These are phyloP conservation scores for Hypomecis atomaria DNA, from an alignment of 2,888 invertebrate genomes.

Conservation along the genomic window DNA sequence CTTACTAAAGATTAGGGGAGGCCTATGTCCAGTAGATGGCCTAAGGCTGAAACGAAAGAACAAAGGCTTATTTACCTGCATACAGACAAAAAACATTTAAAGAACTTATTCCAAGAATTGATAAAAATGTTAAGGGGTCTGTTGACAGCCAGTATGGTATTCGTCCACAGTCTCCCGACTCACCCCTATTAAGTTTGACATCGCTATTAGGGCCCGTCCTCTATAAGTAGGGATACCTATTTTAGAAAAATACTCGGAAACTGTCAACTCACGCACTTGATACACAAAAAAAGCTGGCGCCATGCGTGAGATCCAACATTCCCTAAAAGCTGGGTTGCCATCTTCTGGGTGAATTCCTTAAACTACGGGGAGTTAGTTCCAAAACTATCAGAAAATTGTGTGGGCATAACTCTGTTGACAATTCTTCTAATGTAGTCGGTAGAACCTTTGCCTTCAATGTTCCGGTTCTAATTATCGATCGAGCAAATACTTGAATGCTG, in stretches of 20 bases:
- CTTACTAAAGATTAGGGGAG: no score
- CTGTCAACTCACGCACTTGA: constrained; percentile 50
- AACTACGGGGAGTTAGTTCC: no score
- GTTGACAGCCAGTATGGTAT: constrained; percentile 6
- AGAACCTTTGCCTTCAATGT: no score
- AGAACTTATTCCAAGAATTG: not conserved
- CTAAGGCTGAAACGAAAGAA: no score
- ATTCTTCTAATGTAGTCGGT: no score
- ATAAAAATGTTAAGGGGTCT: not conserved
- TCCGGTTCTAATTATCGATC: no score
- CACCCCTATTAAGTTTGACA: constrained; percentile 29
- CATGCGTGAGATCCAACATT: constrained; percentile 58
- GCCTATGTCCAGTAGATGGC: no score
- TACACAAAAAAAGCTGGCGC: constrained; percentile 67
- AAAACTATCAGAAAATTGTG: no score
- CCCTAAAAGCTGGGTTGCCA: not conserved
- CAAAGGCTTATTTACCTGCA: no score
- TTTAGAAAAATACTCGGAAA: constrained; percentile 39
- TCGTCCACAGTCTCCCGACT: constrained; percentile 8
- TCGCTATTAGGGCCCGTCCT: constrained; percentile 22
- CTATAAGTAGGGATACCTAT: constrained; percentile 30
- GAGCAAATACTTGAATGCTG: no score
- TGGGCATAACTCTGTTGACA: no score
- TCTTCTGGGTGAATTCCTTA: no score
- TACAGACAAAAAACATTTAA: not conserved